Percentiles rank a stretch among this genome's conserved stretches.
Evolutionary conservation across 2,113 vertebrate species (phyloP).

Genomic region (Ptilonorhynchus violaceus): DNA sequence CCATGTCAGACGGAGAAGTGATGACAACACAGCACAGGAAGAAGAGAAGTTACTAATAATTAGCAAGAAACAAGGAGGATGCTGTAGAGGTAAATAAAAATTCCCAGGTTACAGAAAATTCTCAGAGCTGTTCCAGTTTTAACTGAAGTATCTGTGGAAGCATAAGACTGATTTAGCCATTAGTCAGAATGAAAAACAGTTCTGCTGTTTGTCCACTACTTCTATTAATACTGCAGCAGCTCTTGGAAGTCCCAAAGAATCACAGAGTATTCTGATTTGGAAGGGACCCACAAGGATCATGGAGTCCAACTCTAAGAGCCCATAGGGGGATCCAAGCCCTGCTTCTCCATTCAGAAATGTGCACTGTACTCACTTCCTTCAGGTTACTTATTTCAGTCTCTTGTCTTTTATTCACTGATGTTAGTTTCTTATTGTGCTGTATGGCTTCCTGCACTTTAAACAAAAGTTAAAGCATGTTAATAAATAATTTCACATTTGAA

Average conservation of each 20-base stretch:
- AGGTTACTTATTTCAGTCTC: conserved; percentile 78
- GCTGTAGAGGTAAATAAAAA: neutral
- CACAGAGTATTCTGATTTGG: neutral
- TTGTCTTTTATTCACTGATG: conserved; percentile 79
- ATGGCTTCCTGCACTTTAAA: conserved; percentile 85
- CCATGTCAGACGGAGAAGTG: neutral
- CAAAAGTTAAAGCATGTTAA: conserved; percentile 4
- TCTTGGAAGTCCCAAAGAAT: neutral
- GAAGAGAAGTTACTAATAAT: neutral
- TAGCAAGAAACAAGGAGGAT: neutral
- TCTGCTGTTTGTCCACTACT: neutral
- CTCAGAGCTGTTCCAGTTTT: neutral
- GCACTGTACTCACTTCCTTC: conserved; percentile 78
- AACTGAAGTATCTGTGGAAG: neutral
- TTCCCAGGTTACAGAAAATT: neutral
- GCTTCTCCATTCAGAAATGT: neutral
- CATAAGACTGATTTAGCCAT: neutral
- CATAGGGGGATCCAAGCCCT: neutral
- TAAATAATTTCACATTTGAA: neutral
- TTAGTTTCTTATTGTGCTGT: conserved; percentile 82
- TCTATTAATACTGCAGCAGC: neutral
- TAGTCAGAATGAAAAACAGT: neutral
- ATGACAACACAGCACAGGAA: neutral
- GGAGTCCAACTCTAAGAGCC: too few relatives aligned
- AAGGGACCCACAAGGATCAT: neutral